These are phyloP conservation scores for Styela plicata DNA, from an alignment of 23 tunicate species.

Conservation along the genomic window DNA sequence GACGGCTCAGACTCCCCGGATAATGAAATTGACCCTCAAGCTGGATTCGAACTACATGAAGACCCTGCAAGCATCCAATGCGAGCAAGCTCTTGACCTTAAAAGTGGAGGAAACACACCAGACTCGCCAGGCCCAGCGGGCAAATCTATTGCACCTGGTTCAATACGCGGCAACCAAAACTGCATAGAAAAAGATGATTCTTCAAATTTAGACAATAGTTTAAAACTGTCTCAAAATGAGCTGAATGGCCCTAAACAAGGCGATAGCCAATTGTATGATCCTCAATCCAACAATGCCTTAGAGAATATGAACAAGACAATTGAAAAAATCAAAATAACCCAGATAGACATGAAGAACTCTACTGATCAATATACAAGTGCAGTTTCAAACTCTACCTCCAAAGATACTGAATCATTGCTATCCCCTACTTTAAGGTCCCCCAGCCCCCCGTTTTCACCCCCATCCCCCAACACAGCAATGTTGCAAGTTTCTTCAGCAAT, in stretches of 20 bases:
- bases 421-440: constrained; percentile 17
- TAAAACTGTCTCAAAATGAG: too few relatives aligned
- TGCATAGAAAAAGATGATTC: not conserved
- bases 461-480: constrained; percentile 91
- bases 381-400: constrained; percentile 4
- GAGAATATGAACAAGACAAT: not conserved
- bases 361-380: too few relatives aligned
- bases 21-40: not conserved
- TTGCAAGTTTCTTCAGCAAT: constrained; percentile 42
- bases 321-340: not conserved
- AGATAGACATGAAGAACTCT: too few relatives aligned
- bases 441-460: constrained; percentile 48
- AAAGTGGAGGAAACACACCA: not conserved
- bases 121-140: not conserved
- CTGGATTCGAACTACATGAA: not conserved
- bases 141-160: not conserved
- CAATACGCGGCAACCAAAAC: too few relatives aligned
- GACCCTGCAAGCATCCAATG: not conserved
- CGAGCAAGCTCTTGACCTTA: not conserved
- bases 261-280: too few relatives aligned
- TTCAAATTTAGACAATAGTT: not conserved
- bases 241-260: too few relatives aligned
- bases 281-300: too few relatives aligned
- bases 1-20: not conserved
- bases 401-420: not conserved